Base-by-base conservation (phyloP, 2,888 invertebrate species). In the Hydropsyche betteni region DNA sequence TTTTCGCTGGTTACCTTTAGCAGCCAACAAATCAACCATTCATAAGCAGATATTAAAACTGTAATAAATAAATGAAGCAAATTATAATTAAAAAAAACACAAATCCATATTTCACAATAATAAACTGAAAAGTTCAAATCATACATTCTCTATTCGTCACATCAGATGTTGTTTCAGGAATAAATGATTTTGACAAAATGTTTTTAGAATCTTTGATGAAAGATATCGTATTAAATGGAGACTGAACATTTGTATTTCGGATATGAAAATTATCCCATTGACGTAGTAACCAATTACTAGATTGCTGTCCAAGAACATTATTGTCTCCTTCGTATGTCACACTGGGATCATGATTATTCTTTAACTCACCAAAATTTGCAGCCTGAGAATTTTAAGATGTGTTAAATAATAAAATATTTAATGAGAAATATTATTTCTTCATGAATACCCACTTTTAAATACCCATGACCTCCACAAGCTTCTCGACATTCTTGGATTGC, bases 291-390 rank as follows among this genome's bases (percentile, higher is more conserved):
- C 95, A 97, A 85, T 96, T 97, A 82, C 94, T 94, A 0, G 95
- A 92, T 84, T 97, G 97, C 82, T 97, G 97, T 0, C 93, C 89
- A 3, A 98, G 87, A 33, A 97, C 96, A 84, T 94, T 96, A 86
- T 97, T 97, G 85, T 97, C 97, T 0, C 97, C 97, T 84, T 97
- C 97, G 84, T 96, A 96, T 0, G 97, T 97, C 74, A 94, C 93
- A 55, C 93, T 93, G 0, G 97, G 93, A 84, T 98, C 98, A 84
- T 95, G 93, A 84, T 94, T 94, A 82, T 91, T 91, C 8, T 96
- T 89, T 77, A 98, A 87, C 79, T 94, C 93, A 51, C 96, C 96
- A 34, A 98, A 86, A 80, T 95, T 92, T 16, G 96, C 90, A n/a
- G 93, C 92, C 88, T 91, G 83, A 4, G 78, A 71, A 72, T 24